These are phyloP conservation scores for Thermophis baileyi DNA, from an alignment of 2,113 vertebrate genomes.

Conservation along the genomic window DNA sequence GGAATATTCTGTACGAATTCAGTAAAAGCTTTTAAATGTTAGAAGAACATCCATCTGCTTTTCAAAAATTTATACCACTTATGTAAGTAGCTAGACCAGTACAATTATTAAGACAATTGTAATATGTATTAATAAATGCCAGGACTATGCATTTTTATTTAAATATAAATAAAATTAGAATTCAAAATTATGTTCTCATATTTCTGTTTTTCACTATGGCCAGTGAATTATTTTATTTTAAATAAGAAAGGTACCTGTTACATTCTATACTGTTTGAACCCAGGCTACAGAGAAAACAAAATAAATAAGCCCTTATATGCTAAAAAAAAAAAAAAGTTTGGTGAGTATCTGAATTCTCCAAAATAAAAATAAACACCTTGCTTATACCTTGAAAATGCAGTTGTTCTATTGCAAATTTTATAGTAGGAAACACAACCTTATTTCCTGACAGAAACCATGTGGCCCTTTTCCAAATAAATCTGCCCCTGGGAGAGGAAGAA, in stretches of 20 bases:
- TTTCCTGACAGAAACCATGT: not conserved
- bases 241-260: not conserved
- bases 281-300: not conserved
- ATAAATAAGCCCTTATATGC: not conserved
- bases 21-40: slow-evolving; percentile 27
- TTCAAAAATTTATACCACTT: slow-evolving; percentile 43
- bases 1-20: slow-evolving; percentile 42
- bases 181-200: slow-evolving; percentile 16
- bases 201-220: slow-evolving; percentile 23
- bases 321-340: not conserved
- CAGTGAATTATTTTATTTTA: not conserved
- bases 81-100: slow-evolving; percentile 64
- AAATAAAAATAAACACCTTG: slow-evolving; percentile 15
- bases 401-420: not conserved
- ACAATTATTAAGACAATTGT: slow-evolving; percentile 65
- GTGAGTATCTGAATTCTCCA: slow-evolving; percentile 15
- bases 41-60: slow-evolving; percentile 49
- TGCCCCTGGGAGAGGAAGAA: not conserved
- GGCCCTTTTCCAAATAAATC: not conserved
- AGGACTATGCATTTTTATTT: not conserved
- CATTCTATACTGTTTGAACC: not conserved
- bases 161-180: slow-evolving; percentile 6
- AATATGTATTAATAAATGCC: not conserved
- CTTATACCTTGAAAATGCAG: not conserved
- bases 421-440: not conserved